Base-by-base conservation (phyloP, 2,797 vertebrate genomes). In the Siniperca obscura region DNA sequence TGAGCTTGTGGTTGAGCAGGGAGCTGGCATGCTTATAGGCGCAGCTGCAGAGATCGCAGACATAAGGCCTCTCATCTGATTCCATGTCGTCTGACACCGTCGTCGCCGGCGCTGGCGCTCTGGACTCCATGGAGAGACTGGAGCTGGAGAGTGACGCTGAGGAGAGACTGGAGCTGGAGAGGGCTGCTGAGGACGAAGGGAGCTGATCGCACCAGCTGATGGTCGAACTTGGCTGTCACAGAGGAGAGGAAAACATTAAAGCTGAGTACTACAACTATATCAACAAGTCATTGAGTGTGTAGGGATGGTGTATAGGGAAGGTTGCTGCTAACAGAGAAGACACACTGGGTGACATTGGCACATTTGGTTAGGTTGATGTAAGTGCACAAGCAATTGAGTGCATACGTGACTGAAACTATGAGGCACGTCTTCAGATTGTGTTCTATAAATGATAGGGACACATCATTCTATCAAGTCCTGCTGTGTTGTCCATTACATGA, bases 1-100 rank as follows among this genome's bases (percentile, higher is more conserved):
- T 96, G 88, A 95, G 96, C 86, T 96, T 97, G 93, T 98, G 96
- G 91, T 97, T 97, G 57, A 96, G 93, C 65, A 96, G 95, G 70
- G 95, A 96, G 81, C 95, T 96, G 11, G 95, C 95, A 0, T 96
- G 97, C 85, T 96, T 96, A 93, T 97, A 98, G 42, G 95, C 95
- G 70, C 96, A 96, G 88, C 90, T 96, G 82, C 97, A 97, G 25
- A 95, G 91, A 86, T 96, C 95, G 46, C 97, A 98, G 78, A 95
- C 91, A 53, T 96, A 97, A 57, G 96, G 94, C 68, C 93, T 92
- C 87, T 95, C 94, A 52, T 96, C 96, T 0, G 95, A 95, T 3
- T 95, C 95, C 78, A 92, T 83, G 77, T 95, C 94, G 12, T 94
- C 93, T 3, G 91, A 53, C 2, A 82, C 86, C 0, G 90, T 75